These are phyloP conservation scores for Microplitis demolitor DNA, from an alignment of 1,140 invertebrate genomes.

Conservation along the genomic window DNA sequence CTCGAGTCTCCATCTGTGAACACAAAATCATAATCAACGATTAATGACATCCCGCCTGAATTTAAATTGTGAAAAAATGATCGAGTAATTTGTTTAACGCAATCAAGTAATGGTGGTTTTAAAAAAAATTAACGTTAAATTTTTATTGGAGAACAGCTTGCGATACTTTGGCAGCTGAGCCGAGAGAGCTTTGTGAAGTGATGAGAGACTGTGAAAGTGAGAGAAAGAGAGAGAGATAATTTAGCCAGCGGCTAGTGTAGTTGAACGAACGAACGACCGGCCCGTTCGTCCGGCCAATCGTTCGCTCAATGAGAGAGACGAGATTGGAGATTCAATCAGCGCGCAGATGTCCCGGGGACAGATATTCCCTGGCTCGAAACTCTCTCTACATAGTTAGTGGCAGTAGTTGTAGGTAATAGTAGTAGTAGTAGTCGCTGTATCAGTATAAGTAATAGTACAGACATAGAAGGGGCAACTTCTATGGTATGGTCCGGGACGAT, in stretches of 20 bases:
- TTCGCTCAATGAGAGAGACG: constrained; percentile 56
- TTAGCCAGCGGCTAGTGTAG: constrained; percentile 13
- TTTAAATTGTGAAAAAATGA: not conserved
- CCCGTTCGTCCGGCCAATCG: constrained; percentile 50
- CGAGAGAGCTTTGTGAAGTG: constrained; percentile 13
- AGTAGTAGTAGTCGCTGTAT: too few relatives aligned
- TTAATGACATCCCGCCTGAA: not conserved
- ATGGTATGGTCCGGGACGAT: constrained; percentile 8
- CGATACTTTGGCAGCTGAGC: constrained; percentile 11
- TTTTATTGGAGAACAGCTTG: not conserved
- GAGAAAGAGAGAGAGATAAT: not conserved
- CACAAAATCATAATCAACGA: constrained; percentile 1
- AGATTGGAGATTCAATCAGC: constrained; percentile 63
- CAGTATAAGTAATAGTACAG: constrained; percentile 19
- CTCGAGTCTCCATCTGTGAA: constrained; percentile 55
- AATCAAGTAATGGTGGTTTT: not conserved
- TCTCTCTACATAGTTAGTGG: too few relatives aligned
- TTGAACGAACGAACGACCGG: constrained; percentile 20
- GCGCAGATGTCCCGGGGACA: constrained; percentile 62
- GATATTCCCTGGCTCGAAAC: constrained; percentile 58
- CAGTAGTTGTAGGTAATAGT: constrained; percentile 35
- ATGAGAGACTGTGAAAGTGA: not conserved
- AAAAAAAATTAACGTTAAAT: not conserved
- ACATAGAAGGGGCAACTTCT: constrained; percentile 19
- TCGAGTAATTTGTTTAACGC: not conserved